Evolutionary conservation across 2,113 vertebrate species (phyloP).

Genomic region (Campylorhamphus procurvoides): DNA sequence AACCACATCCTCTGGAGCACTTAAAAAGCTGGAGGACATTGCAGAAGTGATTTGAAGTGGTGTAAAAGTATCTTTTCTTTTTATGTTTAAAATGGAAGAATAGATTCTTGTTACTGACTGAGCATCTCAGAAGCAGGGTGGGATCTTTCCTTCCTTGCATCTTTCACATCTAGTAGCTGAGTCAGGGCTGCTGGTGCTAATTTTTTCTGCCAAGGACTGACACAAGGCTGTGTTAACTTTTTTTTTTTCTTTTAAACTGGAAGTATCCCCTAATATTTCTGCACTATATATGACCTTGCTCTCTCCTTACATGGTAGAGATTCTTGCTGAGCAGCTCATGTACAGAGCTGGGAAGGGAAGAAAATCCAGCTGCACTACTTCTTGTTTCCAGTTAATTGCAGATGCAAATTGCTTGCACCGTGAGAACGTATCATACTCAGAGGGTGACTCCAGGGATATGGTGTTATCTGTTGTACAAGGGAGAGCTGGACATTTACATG

Average conservation of each 20-base stretch:
- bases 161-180: background rate
- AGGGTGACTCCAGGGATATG: background rate
- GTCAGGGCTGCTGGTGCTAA: background rate
- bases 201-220: background rate
- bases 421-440: background rate
- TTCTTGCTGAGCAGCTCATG: background rate
- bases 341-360: background rate
- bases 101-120: background rate
- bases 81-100: background rate
- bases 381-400: background rate
- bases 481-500: background rate
- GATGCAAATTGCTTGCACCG: background rate
- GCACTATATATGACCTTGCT: background rate
- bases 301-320: background rate
- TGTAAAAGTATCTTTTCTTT: background rate
- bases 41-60: background rate
- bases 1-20: background rate
- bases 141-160: background rate
- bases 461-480: rapidly evolving
- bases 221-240: background rate
- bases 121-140: background rate
- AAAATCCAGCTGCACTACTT: background rate
- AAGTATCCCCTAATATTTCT: background rate
- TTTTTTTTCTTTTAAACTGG: background rate
- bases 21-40: background rate